These are phyloP conservation scores for Altica lythri DNA, from an alignment of 2,888 invertebrate species.

Conservation along the genomic window DNA sequence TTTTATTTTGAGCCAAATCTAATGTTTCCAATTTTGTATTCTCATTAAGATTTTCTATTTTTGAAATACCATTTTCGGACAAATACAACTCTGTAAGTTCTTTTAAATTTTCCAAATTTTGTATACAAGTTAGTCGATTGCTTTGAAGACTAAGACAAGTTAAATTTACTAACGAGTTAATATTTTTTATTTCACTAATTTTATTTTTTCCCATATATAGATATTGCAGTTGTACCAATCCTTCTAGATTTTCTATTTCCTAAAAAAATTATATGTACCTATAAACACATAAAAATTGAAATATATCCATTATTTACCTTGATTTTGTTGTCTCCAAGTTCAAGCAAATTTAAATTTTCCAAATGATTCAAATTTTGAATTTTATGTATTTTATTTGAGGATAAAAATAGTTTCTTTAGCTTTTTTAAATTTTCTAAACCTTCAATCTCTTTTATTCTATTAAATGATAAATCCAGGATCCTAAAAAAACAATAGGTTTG, in stretches of 20 bases:
- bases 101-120: constrained; percentile 75
- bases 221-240: constrained; percentile 73
- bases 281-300: background rate
- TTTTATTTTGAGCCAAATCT: constrained; percentile 88
- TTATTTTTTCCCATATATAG: constrained; percentile 95
- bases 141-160: constrained; percentile 87
- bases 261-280: constrained; percentile 52
- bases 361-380: constrained; percentile 88
- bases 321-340: constrained; percentile 94
- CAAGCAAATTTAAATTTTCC: constrained; percentile 78
- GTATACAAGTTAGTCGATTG: constrained; percentile 86
- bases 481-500: constrained; percentile 64
- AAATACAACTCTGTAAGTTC: constrained; percentile 87
- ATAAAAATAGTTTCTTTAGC: constrained; percentile 82
- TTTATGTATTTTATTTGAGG: constrained; percentile 85
- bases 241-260: constrained; percentile 85
- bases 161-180: constrained; percentile 73
- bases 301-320: constrained; percentile 62
- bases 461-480: constrained; percentile 92
- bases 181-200: constrained; percentile 82
- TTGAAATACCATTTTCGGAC: constrained; percentile 88
- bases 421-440: constrained; percentile 77
- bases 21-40: constrained; percentile 79
- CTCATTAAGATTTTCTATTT: constrained; percentile 75
- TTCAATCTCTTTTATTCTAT: constrained; percentile 85